These are phyloP conservation scores for Nineta flava DNA, from an alignment of 2,888 invertebrate genomes.

Conservation along the genomic window DNA sequence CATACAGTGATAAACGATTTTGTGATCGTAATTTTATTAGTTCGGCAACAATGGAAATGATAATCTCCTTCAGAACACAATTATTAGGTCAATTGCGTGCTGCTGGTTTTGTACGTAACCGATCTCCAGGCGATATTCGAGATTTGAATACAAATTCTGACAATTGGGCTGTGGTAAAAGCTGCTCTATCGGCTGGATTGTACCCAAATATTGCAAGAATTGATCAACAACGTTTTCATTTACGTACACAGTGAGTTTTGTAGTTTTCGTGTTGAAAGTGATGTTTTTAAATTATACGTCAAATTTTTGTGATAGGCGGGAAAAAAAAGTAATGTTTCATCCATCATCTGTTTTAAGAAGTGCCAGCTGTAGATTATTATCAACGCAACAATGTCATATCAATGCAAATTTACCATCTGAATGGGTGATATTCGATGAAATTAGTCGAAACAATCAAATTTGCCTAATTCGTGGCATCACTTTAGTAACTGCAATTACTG, in stretches of 20 bases:
- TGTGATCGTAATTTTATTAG: slow-evolving; percentile 65
- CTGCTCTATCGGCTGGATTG: slow-evolving; percentile 71
- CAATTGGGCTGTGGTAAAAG: slow-evolving; percentile 83
- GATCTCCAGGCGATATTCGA: slow-evolving; percentile 48
- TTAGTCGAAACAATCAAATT: slow-evolving; percentile 49
- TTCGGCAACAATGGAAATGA: slow-evolving; percentile 76
- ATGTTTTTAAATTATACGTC: slow-evolving; percentile 5
- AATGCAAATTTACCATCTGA: slow-evolving; percentile 42
- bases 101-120: slow-evolving; percentile 51
- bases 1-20: slow-evolving; percentile 38
- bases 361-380: slow-evolving; percentile 22
- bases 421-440: slow-evolving; percentile 81
- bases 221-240: slow-evolving; percentile 40
- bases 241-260: slow-evolving; percentile 25
- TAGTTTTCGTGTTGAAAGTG: neutral
- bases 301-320: slow-evolving; percentile 30
- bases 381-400: slow-evolving; percentile 7
- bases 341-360: slow-evolving; percentile 38
- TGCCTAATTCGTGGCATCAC: slow-evolving; percentile 68
- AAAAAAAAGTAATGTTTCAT: slow-evolving; percentile 44
- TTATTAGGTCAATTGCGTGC: slow-evolving; percentile 66
- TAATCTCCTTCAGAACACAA: slow-evolving; percentile 69
- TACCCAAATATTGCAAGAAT: slow-evolving; percentile 78
- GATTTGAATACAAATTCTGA: slow-evolving; percentile 72
- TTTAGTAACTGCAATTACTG: slow-evolving; percentile 61